These are phyloP conservation scores for Thalpophila matura DNA, from an alignment of 2,888 invertebrate genomes.

Conservation along the genomic window DNA sequence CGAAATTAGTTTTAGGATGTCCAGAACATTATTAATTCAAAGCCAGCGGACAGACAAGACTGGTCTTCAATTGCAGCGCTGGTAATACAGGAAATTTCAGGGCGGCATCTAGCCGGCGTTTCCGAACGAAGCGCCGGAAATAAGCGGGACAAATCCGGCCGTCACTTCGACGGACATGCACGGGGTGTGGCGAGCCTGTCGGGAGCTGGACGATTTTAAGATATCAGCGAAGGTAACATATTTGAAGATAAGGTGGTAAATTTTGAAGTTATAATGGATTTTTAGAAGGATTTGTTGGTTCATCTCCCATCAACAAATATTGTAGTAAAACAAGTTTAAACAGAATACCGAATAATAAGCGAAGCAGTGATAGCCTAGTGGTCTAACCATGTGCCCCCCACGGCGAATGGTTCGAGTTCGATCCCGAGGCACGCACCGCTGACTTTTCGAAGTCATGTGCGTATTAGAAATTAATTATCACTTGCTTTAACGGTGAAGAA, in stretches of 20 bases:
- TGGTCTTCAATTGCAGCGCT: slow-evolving; percentile 55
- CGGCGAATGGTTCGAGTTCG: no score
- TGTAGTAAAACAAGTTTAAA: no score
- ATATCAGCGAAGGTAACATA: not conserved
- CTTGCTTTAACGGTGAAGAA: no score
- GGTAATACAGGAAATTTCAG: slow-evolving; percentile 68
- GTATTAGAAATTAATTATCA: no score
- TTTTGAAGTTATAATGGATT: no score
- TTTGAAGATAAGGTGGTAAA: not conserved
- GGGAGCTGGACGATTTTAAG: not conserved
- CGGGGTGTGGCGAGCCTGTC: slow-evolving; percentile 35
- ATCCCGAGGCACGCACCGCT: no score
- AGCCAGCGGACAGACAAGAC: slow-evolving; percentile 55
- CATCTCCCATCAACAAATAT: no score
- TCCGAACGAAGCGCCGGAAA: slow-evolving; percentile 70
- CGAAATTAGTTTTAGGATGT: slow-evolving; percentile 36
- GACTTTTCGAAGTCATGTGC: no score
- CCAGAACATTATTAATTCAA: slow-evolving; percentile 58
- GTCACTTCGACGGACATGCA: slow-evolving; percentile 60
- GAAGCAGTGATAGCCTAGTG: no score
- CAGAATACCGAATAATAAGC: no score
- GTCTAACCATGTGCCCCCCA: no score
- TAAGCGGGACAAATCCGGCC: slow-evolving; percentile 74
- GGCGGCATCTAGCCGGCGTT: slow-evolving; percentile 61
- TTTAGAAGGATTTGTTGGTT: no score